Base-by-base conservation (phyloP, 2,797 vertebrate genomes). In the Lateolabrax maculatus region DNA sequence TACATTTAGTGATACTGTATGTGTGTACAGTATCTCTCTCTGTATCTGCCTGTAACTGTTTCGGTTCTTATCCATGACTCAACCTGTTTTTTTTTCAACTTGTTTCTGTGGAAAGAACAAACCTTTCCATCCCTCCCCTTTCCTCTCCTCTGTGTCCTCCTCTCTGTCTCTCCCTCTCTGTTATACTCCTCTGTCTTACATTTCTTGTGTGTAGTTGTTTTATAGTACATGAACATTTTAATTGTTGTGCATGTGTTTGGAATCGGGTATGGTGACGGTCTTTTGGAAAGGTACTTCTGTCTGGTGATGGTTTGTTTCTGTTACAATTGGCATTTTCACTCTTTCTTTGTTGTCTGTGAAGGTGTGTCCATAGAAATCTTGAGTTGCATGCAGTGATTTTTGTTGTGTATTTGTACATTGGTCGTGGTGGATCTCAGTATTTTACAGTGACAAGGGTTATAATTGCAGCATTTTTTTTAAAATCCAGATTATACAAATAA, bases 11-110 rank as follows among this genome's bases (percentile, higher is more conserved):
- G 3, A 49, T 82, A 12, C 21, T 44, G 12, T 73, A 12, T 23
- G 58, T 63, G 23, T 71, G 21, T 71, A 19, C 27, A 27, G 9
- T 73, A 19, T 88, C 49, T 77, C 52, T 66, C 23, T 80, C 16
- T 67, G 43, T 79, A 46, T 79, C 68, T 83, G 67, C 48, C 57
- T 76, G 27, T 46, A 57, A 51, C 46, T 21, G 55, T 86, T 88
- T 86, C 65, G 55, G 81, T 34, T 81, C 79, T 81, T 89, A 87
- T 77, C 84, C 87, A 90, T 95, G 93, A 94, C 93, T 94, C 94
- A 90, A 90, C 85, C 86, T 91, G 89, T 93, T 93, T 87, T 34
- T 93, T 90, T 79, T 84, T 79, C 49, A 60, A 79, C 87, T 84
- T 87, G 84, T 89, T 90, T 92, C 76, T 93, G 66, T 93, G 92